Evolutionary conservation across 2,888 invertebrate species (phyloP), one percentile per base, ranked within the genome.

Genomic region (Falcaria lacertinaria): DNA sequence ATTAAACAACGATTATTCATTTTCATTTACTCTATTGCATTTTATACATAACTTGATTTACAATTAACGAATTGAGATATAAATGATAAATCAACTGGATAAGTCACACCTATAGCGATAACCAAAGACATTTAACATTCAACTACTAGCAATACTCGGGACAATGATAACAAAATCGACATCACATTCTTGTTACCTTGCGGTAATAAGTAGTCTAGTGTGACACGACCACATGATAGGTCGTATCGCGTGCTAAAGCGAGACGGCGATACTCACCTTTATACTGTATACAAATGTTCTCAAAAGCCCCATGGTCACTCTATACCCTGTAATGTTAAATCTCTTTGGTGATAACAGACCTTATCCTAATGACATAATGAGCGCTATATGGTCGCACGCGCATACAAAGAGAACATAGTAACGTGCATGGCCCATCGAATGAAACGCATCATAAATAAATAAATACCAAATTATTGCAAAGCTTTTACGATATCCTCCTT

Each of bases 21-120:
- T 50, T 54, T 48, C 36, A 25, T 43, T 54, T 57, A 56, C 48
- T 51, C 33, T 33, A 28, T 34, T 44, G 33, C 33, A 43, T 39
- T 42, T 42, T 45, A 40, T 33, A 43, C n/a, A 34, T 41, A 41
- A 35, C 14, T 16, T 39, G 40, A 69, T 72, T 64, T 73, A 71
- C 70, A 71, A 62, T 48, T 45, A 49, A 60, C 47, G 42, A 52
- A 50, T 19, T 17, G 19, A 15, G 2, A 22, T 34, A 34, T 11
- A 33, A 34, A 15, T 37, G 8, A 35, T 41, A 15, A 56, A 58
- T 48, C 47, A 60, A 54, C 49, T 52, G 44, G 47, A 44, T 46
- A 53, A 50, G 46, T 59, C 48, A 52, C 44, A 47, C 54, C 46
- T 28, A 40, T 22, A 28, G 33, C 17, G 16, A 15, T 19, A 25